Base-by-base conservation (phyloP, 1,140 invertebrate genomes). In the Macrosteles quadrilineatus region DNA sequence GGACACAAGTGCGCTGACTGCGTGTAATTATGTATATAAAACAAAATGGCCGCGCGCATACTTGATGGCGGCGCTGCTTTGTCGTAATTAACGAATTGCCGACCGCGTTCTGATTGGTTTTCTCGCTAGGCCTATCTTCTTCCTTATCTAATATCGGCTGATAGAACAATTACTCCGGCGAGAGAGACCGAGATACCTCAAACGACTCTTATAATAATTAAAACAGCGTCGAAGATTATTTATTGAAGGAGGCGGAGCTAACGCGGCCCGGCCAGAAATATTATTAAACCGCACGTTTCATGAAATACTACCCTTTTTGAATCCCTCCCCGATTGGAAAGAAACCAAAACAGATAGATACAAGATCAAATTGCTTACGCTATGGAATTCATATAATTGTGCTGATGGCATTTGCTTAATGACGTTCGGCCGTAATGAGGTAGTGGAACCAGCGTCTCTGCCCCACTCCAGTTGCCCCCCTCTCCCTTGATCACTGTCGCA, bases 91-190 rank as follows among this genome's bases (percentile, higher is more conserved):
- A 71, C 66, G 70, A 66, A 43, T 66, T 66, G 64, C 32, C 43
- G 32, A 53, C 29, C 43, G 65, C 21, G 64, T 66, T 67, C 36
- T 71, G 70, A 71, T 71, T 67, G 70, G 70, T 31, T 71, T 71
- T 66, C 30, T 65, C 63, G 50, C 63, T 66, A 66, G 63, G 63
- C 70, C 70, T 71, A 71, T 71, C 70, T 71, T 30, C 64, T 21
- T 57, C 32, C 62, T 71, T 71, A 71, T 71, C 70, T 71, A 71
- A 71, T 71, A 71, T 71, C 53, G 70, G 66, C 70, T 55, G 70
- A 71, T 71, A 67, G 63, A 65, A 71, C 70, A 71, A 71, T 71
- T 71, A 71, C 65, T 66, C 21, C 40, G 11, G 12, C 30, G 59
- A 64, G 59, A 64, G 53, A 66, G 63, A 21, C 6, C n/a, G 63